These are phyloP conservation scores for Semicossyphus pulcher DNA, from an alignment of 2,113 vertebrate species.

Conservation along the genomic window DNA sequence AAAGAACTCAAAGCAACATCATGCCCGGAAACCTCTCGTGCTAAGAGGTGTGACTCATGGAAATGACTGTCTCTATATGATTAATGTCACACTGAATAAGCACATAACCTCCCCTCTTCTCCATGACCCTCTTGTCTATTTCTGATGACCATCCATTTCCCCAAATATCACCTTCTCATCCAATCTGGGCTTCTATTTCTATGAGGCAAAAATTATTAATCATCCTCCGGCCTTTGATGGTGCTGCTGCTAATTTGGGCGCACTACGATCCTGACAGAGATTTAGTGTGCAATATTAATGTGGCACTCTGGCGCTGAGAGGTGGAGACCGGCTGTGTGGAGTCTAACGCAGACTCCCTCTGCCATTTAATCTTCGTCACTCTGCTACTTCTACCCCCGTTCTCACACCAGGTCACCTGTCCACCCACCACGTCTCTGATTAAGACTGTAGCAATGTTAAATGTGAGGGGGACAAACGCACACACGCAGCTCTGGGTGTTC, in stretches of 20 bases:
- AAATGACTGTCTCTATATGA: slow-evolving; percentile 14
- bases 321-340: slow-evolving; percentile 31
- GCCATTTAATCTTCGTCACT: slow-evolving; percentile 19
- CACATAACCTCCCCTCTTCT: slow-evolving; percentile 8
- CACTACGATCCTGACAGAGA: slow-evolving; percentile 42
- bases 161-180: slow-evolving; percentile 17
- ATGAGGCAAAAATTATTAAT: slow-evolving; percentile 48
- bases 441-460: slow-evolving; percentile 11
- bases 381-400: not conserved
- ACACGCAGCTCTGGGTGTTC: slow-evolving; percentile 2
- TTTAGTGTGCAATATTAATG: slow-evolving; percentile 49
- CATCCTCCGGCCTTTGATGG: slow-evolving; percentile 45
- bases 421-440: slow-evolving; percentile 9
- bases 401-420: slow-evolving; percentile 19
- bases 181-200: slow-evolving; percentile 37
- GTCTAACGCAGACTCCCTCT: slow-evolving; percentile 30
- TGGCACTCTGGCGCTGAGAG: slow-evolving; percentile 18
- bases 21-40: not conserved
- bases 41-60: not conserved
- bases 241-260: slow-evolving; percentile 62
- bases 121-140: slow-evolving; percentile 20
- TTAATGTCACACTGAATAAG: slow-evolving; percentile 21
- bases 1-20: not conserved
- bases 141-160: slow-evolving; percentile 34
- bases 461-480: not conserved